Conservation (phyloP, 64 coral and sea anemone genomes). For the Acropora yongei region DNA sequence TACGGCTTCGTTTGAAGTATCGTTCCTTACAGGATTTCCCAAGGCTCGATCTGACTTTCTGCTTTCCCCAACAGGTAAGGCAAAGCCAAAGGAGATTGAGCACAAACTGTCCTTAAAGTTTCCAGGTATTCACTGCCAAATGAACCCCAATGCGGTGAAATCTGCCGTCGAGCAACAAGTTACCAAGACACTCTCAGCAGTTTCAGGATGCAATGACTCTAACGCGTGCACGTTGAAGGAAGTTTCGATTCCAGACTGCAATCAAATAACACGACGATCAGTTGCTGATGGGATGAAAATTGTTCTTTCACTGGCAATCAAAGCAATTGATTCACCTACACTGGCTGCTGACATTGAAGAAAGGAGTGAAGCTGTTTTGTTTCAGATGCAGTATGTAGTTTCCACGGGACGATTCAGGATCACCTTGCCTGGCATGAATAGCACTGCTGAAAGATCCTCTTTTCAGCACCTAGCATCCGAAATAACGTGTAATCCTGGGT, state of each 20-base stretch:
- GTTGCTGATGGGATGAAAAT: neutral
- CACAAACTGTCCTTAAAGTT: slow-evolving; percentile 4
- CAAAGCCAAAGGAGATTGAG: slow-evolving; percentile 28
- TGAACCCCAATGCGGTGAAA: neutral
- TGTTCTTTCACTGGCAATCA: slow-evolving; percentile 7
- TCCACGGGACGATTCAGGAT: slow-evolving; percentile 33
- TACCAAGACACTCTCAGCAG: neutral
- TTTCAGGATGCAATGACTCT: slow-evolving; percentile 3
- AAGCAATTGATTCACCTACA: neutral
- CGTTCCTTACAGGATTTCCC: neutral
- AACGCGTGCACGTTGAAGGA: slow-evolving; percentile 18
- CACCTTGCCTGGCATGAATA: slow-evolving; percentile 10
- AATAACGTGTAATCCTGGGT: slow-evolving; percentile 20
- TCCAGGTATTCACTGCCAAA: slow-evolving; percentile 11
- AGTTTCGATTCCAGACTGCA: slow-evolving; percentile 6
- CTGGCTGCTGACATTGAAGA: neutral
- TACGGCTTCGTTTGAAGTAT: neutral
- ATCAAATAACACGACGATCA: slow-evolving; percentile 9
- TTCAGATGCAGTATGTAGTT: slow-evolving; percentile 37
- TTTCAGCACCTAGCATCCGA: slow-evolving; percentile 13
- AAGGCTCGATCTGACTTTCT: neutral
- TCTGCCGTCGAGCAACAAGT: neutral
- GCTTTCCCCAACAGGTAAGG: neutral
- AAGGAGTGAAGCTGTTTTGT: slow-evolving; percentile 49
- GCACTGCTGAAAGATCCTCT: slow-evolving; percentile 39